Evolutionary conservation across 2,113 vertebrate genomes (phyloP).

Genomic region (Bolborhynchus lineola): DNA sequence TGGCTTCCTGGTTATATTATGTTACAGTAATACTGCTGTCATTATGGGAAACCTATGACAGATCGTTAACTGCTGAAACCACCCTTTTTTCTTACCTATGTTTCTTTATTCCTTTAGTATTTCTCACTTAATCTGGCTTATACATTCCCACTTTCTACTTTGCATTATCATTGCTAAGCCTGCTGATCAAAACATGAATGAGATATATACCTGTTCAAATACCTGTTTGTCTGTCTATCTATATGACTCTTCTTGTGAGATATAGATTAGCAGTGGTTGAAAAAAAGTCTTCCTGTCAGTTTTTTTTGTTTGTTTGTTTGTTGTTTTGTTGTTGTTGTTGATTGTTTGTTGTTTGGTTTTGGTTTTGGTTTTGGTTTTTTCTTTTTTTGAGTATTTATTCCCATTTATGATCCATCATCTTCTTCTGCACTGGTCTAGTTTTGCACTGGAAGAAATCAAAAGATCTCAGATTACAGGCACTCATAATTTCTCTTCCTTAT

Average conservation of each 20-base stretch:
- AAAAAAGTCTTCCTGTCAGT: neutral
- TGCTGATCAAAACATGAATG: neutral
- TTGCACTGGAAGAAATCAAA: neutral
- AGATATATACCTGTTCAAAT: neutral
- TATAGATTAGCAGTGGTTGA: neutral
- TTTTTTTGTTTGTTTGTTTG: too few species aligned
- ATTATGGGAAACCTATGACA: neutral
- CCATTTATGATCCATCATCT: neutral
- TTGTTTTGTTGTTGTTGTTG: too few species aligned
- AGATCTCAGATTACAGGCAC: neutral
- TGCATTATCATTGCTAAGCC: neutral
- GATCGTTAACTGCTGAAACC: neutral
- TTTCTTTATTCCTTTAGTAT: slow-evolving; percentile 13
- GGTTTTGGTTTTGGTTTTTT: neutral
- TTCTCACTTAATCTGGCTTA: slow-evolving; percentile 8
- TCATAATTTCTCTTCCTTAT: neutral
- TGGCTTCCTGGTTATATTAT: neutral
- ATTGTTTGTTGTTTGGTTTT: too few species aligned
- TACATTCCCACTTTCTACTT: slow-evolving; percentile 23
- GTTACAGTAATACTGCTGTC: neutral
- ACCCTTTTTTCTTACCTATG: neutral
- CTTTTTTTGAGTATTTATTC: neutral
- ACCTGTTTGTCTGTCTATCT: neutral
- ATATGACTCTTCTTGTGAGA: neutral
- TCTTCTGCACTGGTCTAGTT: neutral